Evolutionary conservation across 2,797 vertebrate genomes (phyloP).

Genomic region (Cuculus canorus): DNA sequence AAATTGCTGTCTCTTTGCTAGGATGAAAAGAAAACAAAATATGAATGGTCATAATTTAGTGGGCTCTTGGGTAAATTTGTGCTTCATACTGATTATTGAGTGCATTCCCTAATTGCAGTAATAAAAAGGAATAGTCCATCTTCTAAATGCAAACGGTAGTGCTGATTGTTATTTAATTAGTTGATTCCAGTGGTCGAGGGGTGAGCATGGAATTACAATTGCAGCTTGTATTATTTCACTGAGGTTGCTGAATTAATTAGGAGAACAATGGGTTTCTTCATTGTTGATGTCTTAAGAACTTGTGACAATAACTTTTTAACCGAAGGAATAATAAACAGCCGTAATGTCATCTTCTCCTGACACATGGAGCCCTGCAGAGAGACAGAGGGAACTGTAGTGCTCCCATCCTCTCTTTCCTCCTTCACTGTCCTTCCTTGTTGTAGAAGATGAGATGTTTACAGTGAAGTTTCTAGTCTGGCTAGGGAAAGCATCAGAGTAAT

Average conservation of each 20-base stretch:
- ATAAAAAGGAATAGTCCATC: conserved; percentile 77
- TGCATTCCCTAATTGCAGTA: conserved; percentile 76
- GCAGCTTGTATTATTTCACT: conserved; percentile 72
- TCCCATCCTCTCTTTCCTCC: not conserved
- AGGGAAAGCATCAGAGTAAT: not conserved
- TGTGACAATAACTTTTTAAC: conserved; percentile 60
- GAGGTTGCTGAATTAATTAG: conserved; percentile 78
- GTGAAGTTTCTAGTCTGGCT: not conserved
- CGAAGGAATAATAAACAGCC: not conserved
- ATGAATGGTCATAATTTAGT: conserved; percentile 74
- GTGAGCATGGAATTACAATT: conserved; percentile 77
- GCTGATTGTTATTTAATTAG: conserved; percentile 82
- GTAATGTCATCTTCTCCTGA: not conserved
- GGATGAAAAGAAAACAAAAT: conserved; percentile 64
- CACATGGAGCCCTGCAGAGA: not conserved
- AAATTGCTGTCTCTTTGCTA: not conserved
- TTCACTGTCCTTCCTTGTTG: not conserved
- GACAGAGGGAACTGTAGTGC: not conserved
- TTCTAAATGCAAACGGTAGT: conserved; percentile 64
- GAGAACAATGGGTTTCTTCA: conserved; percentile 70
- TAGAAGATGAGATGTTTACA: not conserved
- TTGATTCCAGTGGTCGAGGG: conserved; percentile 77
- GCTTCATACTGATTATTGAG: conserved; percentile 77
- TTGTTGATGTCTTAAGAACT: conserved; percentile 68
- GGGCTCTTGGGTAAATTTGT: conserved; percentile 76